A percentile compares a stretch with the other conserved stretches of the same genome.
These are phyloP conservation scores for Machaerirhynchus nigripectus DNA, from an alignment of 2,113 vertebrate genomes.

Conservation along the genomic window DNA sequence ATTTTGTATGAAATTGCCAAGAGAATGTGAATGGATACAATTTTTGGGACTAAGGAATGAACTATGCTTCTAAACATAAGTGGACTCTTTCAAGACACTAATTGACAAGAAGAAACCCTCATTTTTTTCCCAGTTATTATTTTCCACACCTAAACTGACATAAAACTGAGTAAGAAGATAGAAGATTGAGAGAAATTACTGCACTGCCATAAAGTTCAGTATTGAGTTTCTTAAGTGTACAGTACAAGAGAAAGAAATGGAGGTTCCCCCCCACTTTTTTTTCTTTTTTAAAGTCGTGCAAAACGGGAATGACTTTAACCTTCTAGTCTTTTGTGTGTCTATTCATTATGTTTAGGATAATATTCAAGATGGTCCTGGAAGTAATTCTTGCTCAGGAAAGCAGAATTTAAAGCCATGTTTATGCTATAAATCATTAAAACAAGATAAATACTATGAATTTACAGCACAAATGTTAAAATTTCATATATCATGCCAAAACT, in stretches of 20 bases:
- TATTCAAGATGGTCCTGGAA: background rate
- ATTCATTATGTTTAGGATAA: background rate
- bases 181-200: background rate
- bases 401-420: background rate
- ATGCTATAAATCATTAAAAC: background rate
- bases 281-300: background rate
- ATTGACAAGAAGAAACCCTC: background rate
- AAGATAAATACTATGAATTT: background rate
- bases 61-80: background rate
- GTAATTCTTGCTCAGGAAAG: background rate
- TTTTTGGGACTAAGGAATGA: background rate
- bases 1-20: background rate
- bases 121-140: background rate
- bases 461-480: background rate
- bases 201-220: background rate
- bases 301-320: background rate
- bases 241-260: background rate
- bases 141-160: background rate
- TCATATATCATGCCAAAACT: background rate
- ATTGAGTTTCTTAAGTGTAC: background rate
- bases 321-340: background rate
- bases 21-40: background rate
- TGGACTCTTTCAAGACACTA: background rate
- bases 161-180: background rate
- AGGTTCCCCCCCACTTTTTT: accelerated